These are phyloP conservation scores for Eledona agricola DNA, from an alignment of 2,888 invertebrate species.

Conservation along the genomic window DNA sequence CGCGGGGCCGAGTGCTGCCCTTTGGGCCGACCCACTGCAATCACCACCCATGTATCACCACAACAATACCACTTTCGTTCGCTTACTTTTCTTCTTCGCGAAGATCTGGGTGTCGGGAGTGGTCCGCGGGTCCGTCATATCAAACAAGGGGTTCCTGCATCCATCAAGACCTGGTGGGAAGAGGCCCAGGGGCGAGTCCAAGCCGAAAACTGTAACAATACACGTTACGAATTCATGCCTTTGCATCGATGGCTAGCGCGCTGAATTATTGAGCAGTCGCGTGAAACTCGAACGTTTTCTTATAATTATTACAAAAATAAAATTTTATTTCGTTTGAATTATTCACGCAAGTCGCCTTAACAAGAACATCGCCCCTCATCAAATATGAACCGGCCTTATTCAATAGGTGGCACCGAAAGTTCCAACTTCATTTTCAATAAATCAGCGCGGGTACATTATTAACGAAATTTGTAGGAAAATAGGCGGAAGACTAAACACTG, in stretches of 20 bases:
- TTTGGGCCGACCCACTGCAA: constrained; percentile 81
- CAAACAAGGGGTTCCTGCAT: constrained; percentile 77
- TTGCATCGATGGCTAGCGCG: constrained; percentile 18
- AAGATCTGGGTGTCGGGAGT: constrained; percentile 73
- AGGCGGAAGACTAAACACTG: too few relatives aligned
- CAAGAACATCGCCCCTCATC: constrained; percentile 21
- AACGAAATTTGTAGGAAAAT: constrained; percentile 1
- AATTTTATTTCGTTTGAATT: constrained; percentile 24
- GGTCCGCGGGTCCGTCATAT: constrained; percentile 76
- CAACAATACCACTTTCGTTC: too few relatives aligned
- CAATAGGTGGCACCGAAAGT: constrained; percentile 21
- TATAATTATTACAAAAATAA: constrained; percentile 31
- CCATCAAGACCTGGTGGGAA: constrained; percentile 82
- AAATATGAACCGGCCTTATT: constrained; percentile 23
- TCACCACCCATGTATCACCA: constrained; percentile 6
- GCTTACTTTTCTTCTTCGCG: constrained; percentile 84
- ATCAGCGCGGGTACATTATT: constrained; percentile 22
- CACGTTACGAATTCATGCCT: constrained; percentile 6
- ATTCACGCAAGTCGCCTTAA: constrained; percentile 24
- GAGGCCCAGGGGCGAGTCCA: constrained; percentile 77
- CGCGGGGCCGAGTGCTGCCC: constrained; percentile 91
- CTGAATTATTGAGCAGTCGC: constrained; percentile 26
- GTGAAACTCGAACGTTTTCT: constrained; percentile 22
- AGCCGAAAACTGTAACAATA: constrained; percentile 72
- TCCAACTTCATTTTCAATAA: constrained; percentile 28